These are phyloP conservation scores for Papilio polyxenes DNA, from an alignment of 1,140 invertebrate genomes.

Conservation along the genomic window DNA sequence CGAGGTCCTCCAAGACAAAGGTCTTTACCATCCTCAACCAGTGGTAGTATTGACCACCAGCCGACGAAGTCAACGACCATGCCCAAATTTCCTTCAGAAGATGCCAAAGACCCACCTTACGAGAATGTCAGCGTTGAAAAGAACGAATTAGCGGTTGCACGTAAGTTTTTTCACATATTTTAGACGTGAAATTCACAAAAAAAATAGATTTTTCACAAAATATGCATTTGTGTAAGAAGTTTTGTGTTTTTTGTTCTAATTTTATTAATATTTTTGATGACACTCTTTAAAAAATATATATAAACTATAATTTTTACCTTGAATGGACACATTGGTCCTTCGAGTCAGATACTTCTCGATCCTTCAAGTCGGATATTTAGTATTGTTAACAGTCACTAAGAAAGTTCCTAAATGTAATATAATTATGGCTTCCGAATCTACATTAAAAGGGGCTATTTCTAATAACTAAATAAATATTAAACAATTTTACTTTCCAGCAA, in stretches of 20 bases:
- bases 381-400: too few species aligned
- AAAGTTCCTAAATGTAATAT: too few species aligned
- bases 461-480: conserved; percentile 9
- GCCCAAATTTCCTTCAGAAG: conserved; percentile 74
- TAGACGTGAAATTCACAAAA: too few species aligned
- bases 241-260: too few species aligned
- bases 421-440: too few species aligned
- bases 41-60: conserved; percentile 58
- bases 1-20: conserved; percentile 69
- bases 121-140: conserved; percentile 75
- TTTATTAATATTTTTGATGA: too few species aligned
- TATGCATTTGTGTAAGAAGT: too few species aligned
- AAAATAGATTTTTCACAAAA: too few species aligned
- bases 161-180: conserved; percentile 55
- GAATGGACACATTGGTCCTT: background rate
- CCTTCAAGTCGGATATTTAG: too few species aligned
- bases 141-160: conserved; percentile 64
- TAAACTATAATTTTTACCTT: too few species aligned
- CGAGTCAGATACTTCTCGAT: background rate
- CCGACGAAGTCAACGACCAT: conserved; percentile 73
- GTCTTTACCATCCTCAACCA: conserved; percentile 64
- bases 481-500: conserved; percentile 61
- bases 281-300: too few species aligned
- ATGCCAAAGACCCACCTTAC: conserved; percentile 70
- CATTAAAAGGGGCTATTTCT: too few species aligned